Evolutionary conservation across 2,113 vertebrate genomes (phyloP).

Genomic region (Chloroceryle aenea): DNA sequence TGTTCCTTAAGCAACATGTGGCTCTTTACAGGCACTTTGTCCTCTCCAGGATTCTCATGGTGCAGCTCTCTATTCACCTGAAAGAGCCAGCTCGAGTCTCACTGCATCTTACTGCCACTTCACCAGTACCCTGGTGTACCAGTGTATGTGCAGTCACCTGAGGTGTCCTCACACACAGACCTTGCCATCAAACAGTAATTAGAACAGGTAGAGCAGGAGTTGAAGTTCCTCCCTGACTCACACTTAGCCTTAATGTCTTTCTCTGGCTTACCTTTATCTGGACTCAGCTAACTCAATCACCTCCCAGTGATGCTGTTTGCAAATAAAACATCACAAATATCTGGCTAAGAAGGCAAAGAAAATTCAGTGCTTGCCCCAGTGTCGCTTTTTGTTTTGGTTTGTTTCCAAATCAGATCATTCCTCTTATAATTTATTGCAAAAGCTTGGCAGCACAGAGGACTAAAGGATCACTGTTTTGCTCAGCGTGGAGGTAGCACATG

Average conservation of each 20-base stretch:
- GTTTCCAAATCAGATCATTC: neutral
- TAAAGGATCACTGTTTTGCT: conserved; percentile 31
- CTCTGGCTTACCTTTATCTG: neutral
- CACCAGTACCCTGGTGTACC: fast-evolving
- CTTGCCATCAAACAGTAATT: neutral
- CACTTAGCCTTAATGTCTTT: fast-evolving
- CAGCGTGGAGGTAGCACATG: conserved; percentile 32
- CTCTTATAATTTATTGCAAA: neutral
- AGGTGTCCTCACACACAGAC: neutral
- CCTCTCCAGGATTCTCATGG: fast-evolving
- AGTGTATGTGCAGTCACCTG: fast-evolving
- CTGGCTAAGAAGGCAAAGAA: neutral
- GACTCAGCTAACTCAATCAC: neutral
- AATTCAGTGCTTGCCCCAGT: neutral
- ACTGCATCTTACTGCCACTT: neutral
- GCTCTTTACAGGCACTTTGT: fast-evolving
- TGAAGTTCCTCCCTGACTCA: neutral
- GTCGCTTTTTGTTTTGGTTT: neutral
- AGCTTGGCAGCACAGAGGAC: neutral
- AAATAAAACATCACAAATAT: neutral
- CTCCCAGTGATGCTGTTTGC: neutral
- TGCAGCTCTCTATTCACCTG: fast-evolving
- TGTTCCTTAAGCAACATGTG: neutral
- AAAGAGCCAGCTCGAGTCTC: neutral
- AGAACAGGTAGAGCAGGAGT: neutral